Evolutionary conservation across 2,797 vertebrate genomes (phyloP), one percentile per base, ranked within the genome.

Genomic region (Eutrigla gurnardus): DNA sequence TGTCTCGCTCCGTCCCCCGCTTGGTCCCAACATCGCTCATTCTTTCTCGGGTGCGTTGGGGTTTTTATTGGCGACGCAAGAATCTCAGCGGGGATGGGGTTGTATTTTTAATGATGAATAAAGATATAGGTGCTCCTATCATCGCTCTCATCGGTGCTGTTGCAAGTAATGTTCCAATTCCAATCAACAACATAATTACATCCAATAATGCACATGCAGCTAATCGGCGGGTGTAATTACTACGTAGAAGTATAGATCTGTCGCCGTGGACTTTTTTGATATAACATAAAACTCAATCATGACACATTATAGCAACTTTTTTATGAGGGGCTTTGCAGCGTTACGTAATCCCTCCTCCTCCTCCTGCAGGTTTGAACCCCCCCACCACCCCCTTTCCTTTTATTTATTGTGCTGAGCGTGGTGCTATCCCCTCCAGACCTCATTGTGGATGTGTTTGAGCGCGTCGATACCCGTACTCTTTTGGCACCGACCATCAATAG

Each of bases 401-500:
- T 89, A 86, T 91, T 92, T 91, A 92, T 90, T 78, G 88, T 89
- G 89, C 88, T 87, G 89, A 85, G 89, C 78, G 25, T 85, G 87
- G 85, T 89, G 73, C 82, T 83, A 91, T 92, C 88, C 92, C 91
- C 91, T 80, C 73, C 49, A 88, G 92, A 89, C 91, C 90, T 92
- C 91, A 87, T 91, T 91, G 91, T 89, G 81, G 91, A 92, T 88
- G 86, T 84, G 90, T 89, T 85, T 73, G 83, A 90, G 83, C 55
- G 66, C 73, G 77, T 92, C 92, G 65, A 91, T 93, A 92, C 81
- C 25, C 80, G 73, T 81, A 89, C 89, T 91, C 90, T 86, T 86
- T 85, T 90, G 92, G 90, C 91, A 88, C 87, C 86, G 78, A 84
- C 88, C 91, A 90, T 91, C 92, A 91, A 92, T 93, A 93, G 87